These are phyloP conservation scores for Lagenorhynchus albirostris DNA, from an alignment of 2,113 vertebrate species.

Conservation along the genomic window DNA sequence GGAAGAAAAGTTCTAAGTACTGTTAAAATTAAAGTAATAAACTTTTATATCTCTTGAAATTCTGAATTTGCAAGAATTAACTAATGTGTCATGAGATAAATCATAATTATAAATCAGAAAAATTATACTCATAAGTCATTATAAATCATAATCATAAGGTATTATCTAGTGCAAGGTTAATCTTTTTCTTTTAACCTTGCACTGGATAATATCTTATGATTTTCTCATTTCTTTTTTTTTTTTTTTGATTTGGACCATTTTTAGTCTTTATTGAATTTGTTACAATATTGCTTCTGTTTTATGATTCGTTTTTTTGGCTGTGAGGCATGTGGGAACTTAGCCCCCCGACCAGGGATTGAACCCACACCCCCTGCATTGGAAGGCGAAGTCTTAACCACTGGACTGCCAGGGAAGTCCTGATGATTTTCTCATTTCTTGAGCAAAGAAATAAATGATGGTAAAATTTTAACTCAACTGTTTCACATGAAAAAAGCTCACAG, in stretches of 20 bases:
- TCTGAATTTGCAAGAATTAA: neutral
- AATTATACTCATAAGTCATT: neutral
- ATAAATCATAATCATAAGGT: neutral
- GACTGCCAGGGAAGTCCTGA: too few species aligned
- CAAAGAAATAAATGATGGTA: neutral
- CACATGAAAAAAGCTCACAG: neutral
- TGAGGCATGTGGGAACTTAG: too few species aligned
- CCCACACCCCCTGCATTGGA: too few species aligned
- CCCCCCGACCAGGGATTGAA: too few species aligned
- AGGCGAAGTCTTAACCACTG: too few species aligned
- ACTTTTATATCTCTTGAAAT: neutral
- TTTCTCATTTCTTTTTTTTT: neutral
- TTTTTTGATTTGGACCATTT: too few species aligned
- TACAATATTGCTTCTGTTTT: too few species aligned
- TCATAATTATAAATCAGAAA: neutral
- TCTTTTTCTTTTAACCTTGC: neutral
- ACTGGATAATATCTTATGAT: neutral
- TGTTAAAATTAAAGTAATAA: neutral
- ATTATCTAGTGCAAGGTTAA: neutral
- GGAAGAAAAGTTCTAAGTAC: neutral
- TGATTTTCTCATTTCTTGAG: neutral
- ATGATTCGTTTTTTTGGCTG: too few species aligned
- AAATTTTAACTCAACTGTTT: neutral
- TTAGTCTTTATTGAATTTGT: too few species aligned
- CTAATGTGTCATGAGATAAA: neutral